Conservation (phyloP, 2,113 vertebrate genomes). For the Calyptommatus sinebrachiatus region DNA sequence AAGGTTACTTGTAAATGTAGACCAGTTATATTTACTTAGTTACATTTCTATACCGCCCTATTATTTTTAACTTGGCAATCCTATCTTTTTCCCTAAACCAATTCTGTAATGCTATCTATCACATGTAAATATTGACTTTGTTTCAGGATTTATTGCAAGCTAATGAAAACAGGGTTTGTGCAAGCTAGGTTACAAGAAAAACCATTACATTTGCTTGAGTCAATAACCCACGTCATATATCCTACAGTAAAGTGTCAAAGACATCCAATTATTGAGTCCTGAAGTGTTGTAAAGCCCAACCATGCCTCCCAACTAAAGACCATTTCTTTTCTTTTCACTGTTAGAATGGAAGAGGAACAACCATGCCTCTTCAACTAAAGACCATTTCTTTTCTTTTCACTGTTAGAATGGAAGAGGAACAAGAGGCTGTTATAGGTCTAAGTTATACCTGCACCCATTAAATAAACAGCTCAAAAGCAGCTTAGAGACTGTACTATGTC, state of each 20-base stretch:
- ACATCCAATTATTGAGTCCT: not conserved
- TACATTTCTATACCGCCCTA: no score
- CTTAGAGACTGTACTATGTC: no score
- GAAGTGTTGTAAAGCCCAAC: not conserved
- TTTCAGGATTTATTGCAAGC: constrained; percentile 3
- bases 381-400: no score
- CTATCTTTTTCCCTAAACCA: not conserved
- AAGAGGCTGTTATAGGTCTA: no score
- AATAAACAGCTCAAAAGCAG: no score
- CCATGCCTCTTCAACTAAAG: no score
- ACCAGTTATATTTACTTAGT: rapidly evolving
- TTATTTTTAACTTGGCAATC: not conserved
- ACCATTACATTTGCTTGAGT: not conserved
- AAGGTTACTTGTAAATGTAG: constrained; percentile 9
- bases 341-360: no score
- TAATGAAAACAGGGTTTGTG: constrained; percentile 9
- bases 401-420: no score
- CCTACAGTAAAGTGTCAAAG: not conserved
- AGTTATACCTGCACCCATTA: no score
- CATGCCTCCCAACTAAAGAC: not conserved
- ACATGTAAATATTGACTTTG: not conserved
- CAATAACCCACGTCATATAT: not conserved
- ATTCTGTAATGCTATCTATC: constrained; percentile 14
- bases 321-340: no score
- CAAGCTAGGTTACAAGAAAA: constrained; percentile 2